Evolutionary conservation across 2,888 invertebrate species (phyloP), one percentile per base, ranked within the genome.

Genomic region (Siphonodentalium dalli): DNA sequence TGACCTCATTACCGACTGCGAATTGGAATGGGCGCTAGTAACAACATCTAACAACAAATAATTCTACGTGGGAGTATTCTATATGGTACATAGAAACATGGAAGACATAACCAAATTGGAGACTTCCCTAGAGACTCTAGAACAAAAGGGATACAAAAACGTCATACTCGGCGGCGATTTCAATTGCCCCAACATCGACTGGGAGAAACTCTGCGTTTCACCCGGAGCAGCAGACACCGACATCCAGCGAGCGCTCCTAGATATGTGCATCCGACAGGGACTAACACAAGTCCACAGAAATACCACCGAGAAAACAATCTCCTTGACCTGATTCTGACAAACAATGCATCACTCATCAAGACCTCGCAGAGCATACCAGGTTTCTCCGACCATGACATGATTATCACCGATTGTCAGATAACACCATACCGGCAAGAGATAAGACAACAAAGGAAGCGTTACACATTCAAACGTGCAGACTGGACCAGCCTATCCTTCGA

Each of bases 101-200:
- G 5, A 13, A 9, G 29, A 28, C 15, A 1, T 7, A 18, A 27
- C 13, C 6, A 37, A 24, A 20, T 41, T 29, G 3, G 26, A 7
- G 7, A 38, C 7, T 27, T 40, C 34, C 9, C 40, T 29, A 24
- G 13, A 8, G 11, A 13, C n/a, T 26, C 20, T 20, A 28, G 15
- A 1, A 2, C 1, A 15, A 6, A n/a, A 1, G 15, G 35, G n/a
- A 3, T 2, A 6, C 15, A 42, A 35, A 13, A 6, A 42, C 13
- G 11, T 35, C 3, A 41, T 31, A 0, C 21, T 41, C 15, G 9
- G 42, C 18, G 50, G 50, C 5, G 42, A 51, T 31, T 51, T 51
- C 33, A 51, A 51, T 23, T 51, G 51, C 37, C 50, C 43, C 2
- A 27, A 34, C 27, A 41, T 43, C 18, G 11, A 42, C 3, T 39